These are phyloP conservation scores for Streptopelia turtur DNA, from an alignment of 2,797 vertebrate species.

Conservation along the genomic window DNA sequence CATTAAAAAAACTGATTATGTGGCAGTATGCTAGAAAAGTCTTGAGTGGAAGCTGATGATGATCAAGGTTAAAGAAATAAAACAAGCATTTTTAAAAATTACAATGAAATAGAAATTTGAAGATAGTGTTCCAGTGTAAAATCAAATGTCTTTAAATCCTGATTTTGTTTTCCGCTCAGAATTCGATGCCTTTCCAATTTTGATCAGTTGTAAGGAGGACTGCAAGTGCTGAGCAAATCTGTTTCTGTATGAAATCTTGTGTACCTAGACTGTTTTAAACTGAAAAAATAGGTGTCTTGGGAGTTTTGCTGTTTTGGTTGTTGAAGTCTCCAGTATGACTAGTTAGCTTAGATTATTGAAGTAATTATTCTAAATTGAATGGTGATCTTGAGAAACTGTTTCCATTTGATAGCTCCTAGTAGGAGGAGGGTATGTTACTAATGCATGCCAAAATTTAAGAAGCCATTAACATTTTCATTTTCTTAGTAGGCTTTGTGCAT, in stretches of 20 bases:
- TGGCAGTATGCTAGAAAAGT: not conserved
- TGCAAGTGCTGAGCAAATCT: not conserved
- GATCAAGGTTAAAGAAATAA: not conserved
- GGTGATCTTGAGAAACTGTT: conserved; percentile 76
- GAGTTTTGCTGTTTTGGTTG: conserved; percentile 59
- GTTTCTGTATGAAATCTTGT: not conserved
- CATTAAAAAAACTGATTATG: not conserved
- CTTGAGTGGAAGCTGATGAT: not conserved
- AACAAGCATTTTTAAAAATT: not conserved
- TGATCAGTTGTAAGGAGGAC: not conserved
- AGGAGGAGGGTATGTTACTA: conserved; percentile 57
- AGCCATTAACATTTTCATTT: conserved; percentile 62
- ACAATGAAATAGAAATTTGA: not conserved
- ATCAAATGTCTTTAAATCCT: not conserved
- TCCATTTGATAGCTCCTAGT: conserved; percentile 74
- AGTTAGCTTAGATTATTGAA: conserved; percentile 71
- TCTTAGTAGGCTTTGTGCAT: not conserved
- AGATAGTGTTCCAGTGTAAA: not conserved
- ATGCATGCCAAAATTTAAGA: conserved; percentile 41
- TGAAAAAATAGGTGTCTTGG: conserved; percentile 28
- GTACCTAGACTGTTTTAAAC: not conserved
- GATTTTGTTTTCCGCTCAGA: rapidly evolving
- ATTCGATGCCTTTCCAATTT: not conserved
- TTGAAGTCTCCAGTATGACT: conserved; percentile 57
- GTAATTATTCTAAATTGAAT: conserved; percentile 79